Percentiles rank a stretch among this genome's conserved stretches.
These are phyloP conservation scores for Galbula dea DNA, from an alignment of 2,113 vertebrate genomes.

Conservation along the genomic window DNA sequence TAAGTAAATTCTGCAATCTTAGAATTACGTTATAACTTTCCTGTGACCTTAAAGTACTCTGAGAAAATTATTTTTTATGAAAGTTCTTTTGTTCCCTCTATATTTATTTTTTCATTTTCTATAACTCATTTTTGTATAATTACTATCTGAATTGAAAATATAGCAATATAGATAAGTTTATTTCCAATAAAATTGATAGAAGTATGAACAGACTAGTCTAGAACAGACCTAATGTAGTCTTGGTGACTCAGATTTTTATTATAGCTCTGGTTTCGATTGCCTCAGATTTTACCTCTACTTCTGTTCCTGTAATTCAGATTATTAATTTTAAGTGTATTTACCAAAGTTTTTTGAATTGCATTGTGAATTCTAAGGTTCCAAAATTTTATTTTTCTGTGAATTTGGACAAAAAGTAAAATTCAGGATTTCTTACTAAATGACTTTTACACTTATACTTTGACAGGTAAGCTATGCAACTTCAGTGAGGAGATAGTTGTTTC, in stretches of 20 bases:
- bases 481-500: background rate
- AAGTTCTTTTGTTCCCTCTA: background rate
- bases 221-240: background rate
- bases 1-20: background rate
- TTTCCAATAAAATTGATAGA: background rate
- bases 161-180: background rate
- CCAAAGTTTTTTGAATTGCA: background rate
- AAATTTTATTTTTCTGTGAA: background rate
- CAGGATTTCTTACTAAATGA: background rate
- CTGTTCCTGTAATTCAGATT: background rate
- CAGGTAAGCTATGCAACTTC: background rate
- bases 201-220: background rate
- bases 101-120: background rate
- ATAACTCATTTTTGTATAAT: background rate
- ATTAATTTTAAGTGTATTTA: background rate
- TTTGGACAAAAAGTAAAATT: background rate
- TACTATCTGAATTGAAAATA: background rate
- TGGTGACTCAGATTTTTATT: background rate
- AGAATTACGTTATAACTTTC: background rate
- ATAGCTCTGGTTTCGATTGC: background rate
- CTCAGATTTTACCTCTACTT: background rate
- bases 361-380: background rate
- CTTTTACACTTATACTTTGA: background rate
- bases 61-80: background rate
- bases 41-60: background rate